Base-by-base conservation (phyloP, 1,140 invertebrate genomes). In the Caerostris darwini region DNA sequence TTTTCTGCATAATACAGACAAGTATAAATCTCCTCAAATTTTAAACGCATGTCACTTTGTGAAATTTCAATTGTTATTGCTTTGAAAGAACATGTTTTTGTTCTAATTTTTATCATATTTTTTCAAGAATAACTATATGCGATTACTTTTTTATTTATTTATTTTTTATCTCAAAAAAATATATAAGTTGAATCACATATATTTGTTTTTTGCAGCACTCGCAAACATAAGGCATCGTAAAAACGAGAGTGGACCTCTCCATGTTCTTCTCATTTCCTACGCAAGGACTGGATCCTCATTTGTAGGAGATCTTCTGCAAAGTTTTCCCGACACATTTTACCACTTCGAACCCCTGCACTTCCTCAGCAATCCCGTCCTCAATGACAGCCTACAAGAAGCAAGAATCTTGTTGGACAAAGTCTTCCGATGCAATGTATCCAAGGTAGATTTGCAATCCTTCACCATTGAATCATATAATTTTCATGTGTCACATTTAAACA, bases 221-320 rank as follows among this genome's bases (percentile, higher is more conserved):
- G 12, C 90, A 8, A 82, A 91, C 57, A 19, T 82, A 6, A 81
- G 77, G 19, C 53, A 81, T 6, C 90, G 67, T 17, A 61, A 56
- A n/a, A 81, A 91, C 34, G 57, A 91, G 1, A 81, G 54, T 19
- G 67, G 71, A 3, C 87, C 69, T 4, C 54, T 94, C 3, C 94
- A 94, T 53, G 87, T 94, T 8, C 69, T 93, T n/a, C 17, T 98
- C 94, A 96, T 98, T 34, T 98, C 98, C 1, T 98, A 97, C 58
- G 98, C 98, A 97, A 96, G 98, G 94, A 98, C 98, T 6, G 98
- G 98, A n/a, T 98, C 98, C 64, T 98, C 98, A 53, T 98, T 98
- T 96, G 96, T 98, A 77, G 98, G 98, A 64, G 98, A 98, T 95
- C 97, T 98, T 7, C 95, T 98, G 12, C 98, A 98, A 95, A 92